A percentile compares a stretch with the other conserved stretches of the same genome.
Conservation (phyloP, 1,140 invertebrate genomes). For the Sinella curviseta region DNA sequence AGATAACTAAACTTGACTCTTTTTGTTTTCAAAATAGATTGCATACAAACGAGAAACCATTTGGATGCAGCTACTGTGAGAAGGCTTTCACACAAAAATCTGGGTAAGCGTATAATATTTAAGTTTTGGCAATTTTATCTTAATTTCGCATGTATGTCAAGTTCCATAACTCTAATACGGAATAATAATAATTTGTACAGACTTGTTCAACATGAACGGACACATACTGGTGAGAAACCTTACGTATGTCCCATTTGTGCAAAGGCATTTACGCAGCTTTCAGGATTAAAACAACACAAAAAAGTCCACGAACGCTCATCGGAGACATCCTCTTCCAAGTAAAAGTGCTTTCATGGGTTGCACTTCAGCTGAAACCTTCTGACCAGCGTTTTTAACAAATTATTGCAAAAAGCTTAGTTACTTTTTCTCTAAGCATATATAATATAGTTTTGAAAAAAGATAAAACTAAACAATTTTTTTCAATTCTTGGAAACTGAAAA, state of each 20-base stretch:
- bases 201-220: conserved; percentile 12
- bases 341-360: not conserved
- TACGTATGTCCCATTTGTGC: not conserved
- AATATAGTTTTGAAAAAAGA: not conserved
- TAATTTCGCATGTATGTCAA: not conserved
- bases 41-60: conserved; percentile 18
- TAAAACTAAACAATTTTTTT: not conserved
- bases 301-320: conserved; percentile 1
- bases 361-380: not conserved
- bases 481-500: no score
- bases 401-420: not conserved
- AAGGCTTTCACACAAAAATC: conserved; percentile 1
- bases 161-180: not conserved
- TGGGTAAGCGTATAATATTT: not conserved
- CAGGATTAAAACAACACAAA: conserved; percentile 6
- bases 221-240: conserved; percentile 1
- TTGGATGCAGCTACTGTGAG: not conserved
- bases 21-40: not conserved
- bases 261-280: conserved; percentile 3
- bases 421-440: not conserved
- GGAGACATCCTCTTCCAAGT: not conserved
- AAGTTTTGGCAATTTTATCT: not conserved
- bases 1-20: no score
- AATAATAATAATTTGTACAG: not conserved
- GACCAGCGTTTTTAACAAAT: not conserved